These are phyloP conservation scores for Alligator mississippiensis DNA, from an alignment of 2,113 vertebrate genomes.

Conservation along the genomic window DNA sequence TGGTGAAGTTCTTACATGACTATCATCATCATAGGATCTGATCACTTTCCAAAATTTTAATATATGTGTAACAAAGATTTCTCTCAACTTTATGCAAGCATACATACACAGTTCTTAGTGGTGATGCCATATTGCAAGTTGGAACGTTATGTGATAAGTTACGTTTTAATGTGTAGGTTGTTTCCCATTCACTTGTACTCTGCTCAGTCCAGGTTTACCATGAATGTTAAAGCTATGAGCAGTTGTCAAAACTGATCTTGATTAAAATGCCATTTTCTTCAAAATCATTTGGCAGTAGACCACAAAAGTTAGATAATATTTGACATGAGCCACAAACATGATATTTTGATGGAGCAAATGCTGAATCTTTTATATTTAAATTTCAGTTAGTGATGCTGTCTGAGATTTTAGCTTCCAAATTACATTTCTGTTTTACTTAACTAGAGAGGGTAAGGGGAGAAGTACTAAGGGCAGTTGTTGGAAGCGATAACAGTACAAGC, in stretches of 20 bases:
- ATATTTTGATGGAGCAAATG: neutral
- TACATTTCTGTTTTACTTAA: neutral
- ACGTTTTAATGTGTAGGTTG: neutral
- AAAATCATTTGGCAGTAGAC: neutral
- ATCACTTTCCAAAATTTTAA: neutral
- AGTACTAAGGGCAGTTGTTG: neutral
- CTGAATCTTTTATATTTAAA: neutral
- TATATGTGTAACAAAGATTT: neutral
- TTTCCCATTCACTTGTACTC: neutral
- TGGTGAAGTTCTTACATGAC: neutral
- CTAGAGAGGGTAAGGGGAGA: neutral
- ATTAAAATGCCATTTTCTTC: neutral
- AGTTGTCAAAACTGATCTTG: neutral
- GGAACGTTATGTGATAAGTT: neutral
- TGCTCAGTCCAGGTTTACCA: neutral
- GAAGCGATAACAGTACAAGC: neutral
- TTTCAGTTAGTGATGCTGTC: neutral
- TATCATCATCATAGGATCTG: neutral
- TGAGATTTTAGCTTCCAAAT: neutral
- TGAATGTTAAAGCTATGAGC: neutral
- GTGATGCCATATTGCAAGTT: neutral
- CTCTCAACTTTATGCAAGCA: neutral
- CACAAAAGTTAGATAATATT: neutral
- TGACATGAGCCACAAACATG: neutral
- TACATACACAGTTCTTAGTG: rapidly evolving